phyloP scores from a whole-genome alignment of 2,888 invertebrate genomes.

The Limnephilus rhombicus region DNA sequence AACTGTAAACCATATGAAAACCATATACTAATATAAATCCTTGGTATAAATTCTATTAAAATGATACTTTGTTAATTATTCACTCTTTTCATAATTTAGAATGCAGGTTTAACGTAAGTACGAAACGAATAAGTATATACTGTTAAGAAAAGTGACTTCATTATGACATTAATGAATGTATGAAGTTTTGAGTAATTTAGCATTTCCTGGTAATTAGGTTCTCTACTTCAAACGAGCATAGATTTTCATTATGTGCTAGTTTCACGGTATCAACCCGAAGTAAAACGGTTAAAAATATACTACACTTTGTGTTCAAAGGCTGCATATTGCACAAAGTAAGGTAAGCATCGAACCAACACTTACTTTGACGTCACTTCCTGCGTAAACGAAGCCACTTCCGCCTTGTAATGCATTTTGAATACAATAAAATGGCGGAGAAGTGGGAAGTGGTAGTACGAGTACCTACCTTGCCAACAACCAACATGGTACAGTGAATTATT shows the following conservation, averaged over 20 bases:
- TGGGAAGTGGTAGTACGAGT: not conserved
- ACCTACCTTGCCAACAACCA: not conserved
- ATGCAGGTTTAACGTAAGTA: too few relatives aligned
- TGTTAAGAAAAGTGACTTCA: not conserved
- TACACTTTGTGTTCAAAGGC: slow-evolving; percentile 33
- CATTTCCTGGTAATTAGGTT: not conserved
- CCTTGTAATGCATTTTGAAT: slow-evolving; percentile 60
- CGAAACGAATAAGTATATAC: not conserved
- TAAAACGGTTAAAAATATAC: not conserved
- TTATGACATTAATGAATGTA: not conserved
- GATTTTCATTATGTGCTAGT: not conserved
- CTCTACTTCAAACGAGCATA: not conserved
- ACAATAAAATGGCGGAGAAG: slow-evolving; percentile 56
- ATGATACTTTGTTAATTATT: too few relatives aligned
- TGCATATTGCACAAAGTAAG: slow-evolving; percentile 19
- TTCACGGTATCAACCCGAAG: not conserved
- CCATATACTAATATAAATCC: too few relatives aligned
- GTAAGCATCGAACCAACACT: slow-evolving; percentile 27
- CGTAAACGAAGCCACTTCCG: slow-evolving; percentile 55
- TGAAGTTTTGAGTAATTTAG: not conserved
- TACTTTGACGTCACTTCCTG: slow-evolving; percentile 51
- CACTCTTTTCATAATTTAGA: too few relatives aligned
- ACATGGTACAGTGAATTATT: not conserved
- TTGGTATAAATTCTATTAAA: too few relatives aligned
- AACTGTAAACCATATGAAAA: not conserved